Conservation (phyloP, 2,113 vertebrate species). For the Marmota flaviventris region DNA sequence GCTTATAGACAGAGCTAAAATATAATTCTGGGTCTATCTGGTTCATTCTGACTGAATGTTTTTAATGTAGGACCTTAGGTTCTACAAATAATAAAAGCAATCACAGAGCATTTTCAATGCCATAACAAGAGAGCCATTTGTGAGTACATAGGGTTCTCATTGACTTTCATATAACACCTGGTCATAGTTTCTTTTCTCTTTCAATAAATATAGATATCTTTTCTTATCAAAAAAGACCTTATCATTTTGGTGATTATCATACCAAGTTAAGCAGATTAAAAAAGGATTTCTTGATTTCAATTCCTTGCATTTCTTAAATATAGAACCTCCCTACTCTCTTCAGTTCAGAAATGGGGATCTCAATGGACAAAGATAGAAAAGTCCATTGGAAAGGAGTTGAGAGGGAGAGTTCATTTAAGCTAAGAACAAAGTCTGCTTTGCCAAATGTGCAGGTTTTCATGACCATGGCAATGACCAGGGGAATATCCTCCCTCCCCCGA, state of each 20-base stretch:
- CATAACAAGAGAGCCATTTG: not conserved
- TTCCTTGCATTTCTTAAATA: not conserved
- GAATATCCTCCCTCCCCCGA: not conserved
- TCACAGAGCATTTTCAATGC: not conserved
- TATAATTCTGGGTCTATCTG: not conserved
- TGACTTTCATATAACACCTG: not conserved
- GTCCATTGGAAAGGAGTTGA: not conserved
- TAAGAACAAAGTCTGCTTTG: not conserved
- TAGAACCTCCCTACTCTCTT: not conserved
- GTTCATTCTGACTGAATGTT: not conserved
- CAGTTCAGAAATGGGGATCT: not conserved
- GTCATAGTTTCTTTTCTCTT: not conserved
- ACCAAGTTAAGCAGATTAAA: not conserved
- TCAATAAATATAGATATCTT: not conserved
- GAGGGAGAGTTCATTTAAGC: not conserved
- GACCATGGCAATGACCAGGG: not conserved
- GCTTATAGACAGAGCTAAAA: slow-evolving; percentile 12
- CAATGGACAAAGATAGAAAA: not conserved
- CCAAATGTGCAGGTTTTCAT: not conserved
- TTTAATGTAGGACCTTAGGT: slow-evolving; percentile 31
- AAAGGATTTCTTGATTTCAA: not conserved
- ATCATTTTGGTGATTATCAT: not conserved
- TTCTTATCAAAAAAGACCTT: not conserved
- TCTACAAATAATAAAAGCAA: not conserved
- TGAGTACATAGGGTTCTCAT: not conserved